Evolutionary conservation across 2,113 vertebrate species (phyloP), one percentile per base, ranked within the genome.

Genomic region (Sterrhoptilus dennistouni): DNA sequence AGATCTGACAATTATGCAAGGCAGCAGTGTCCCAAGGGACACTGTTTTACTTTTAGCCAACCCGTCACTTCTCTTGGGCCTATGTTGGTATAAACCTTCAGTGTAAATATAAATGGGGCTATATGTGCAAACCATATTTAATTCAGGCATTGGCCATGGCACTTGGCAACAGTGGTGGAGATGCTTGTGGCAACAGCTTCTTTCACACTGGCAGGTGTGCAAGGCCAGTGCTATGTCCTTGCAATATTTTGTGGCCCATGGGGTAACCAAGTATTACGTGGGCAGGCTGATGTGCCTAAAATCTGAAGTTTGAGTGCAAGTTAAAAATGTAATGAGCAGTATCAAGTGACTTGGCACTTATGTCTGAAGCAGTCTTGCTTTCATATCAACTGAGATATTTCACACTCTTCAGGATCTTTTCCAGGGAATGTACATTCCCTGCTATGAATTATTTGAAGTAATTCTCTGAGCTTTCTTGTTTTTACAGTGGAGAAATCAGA

Each of bases 101-200:
- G 7, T 7, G 16, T 27, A 15, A 13, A 21, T 31, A 3, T 21
- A 27, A 49, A 54, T 12, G 4, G 5, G 12, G 17, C 23, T 11
- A 3, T 11, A 13, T 0, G 0, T 19, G 14, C 49, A 59, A 79
- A 27, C 36, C 14, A 0, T 47, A 5, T 42, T 74, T 69, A 7
- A 8, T 64, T 29, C 65, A 29, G 21, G 17, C 27, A 20, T 23
- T 75, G 44, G 12, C 3, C 57, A 1, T n/a, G 36, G 14, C 13
- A 40, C 8, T 35, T 38, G 20, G 11, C 0, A 0, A 2, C 6
- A 11, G 4, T 8, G 33, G 17, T 42, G 22, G 56, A 38, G 18
- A 5, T 53, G 29, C 7, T 47, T 4, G 0, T 74, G 14, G 9
- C 0, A 0, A 12, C 7, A 35, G 20, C 8, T 40, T 49, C 31